Evolutionary conservation across 2,797 vertebrate species (phyloP).

Genomic region (Thripadectes ignobilis): DNA sequence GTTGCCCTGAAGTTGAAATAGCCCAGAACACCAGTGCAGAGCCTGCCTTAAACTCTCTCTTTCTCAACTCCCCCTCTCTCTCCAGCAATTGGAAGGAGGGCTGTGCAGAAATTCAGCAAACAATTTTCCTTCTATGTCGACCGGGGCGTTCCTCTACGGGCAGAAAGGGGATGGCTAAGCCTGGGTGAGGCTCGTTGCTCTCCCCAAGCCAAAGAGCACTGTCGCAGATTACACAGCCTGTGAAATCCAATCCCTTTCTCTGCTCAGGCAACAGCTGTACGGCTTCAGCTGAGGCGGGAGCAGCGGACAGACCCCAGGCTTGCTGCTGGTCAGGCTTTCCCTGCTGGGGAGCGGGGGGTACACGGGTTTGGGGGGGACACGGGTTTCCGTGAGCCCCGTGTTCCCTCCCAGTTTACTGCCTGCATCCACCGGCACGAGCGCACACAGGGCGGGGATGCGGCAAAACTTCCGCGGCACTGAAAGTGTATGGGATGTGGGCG

Average conservation of each 20-base stretch:
- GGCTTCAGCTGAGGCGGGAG: constrained; percentile 49
- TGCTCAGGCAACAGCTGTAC: constrained; percentile 58
- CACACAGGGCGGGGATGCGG: constrained; percentile 49
- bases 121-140: constrained; percentile 65
- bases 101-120: constrained; percentile 59
- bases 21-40: constrained; percentile 47
- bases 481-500: constrained; percentile 18
- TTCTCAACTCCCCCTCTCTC: not conserved
- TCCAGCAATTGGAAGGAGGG: constrained; percentile 41
- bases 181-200: constrained; percentile 39
- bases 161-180: constrained; percentile 48
- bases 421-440: not conserved
- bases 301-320: not conserved
- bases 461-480: constrained; percentile 20
- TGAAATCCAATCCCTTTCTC: constrained; percentile 64
- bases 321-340: not conserved
- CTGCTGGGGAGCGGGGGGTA: not conserved
- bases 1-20: constrained; percentile 67
- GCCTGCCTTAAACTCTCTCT: constrained; percentile 29
- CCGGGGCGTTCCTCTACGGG: constrained; percentile 51
- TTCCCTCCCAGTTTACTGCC: not conserved
- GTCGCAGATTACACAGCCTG: constrained; percentile 35
- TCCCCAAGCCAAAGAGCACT: constrained; percentile 17
- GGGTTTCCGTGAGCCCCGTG: not conserved
- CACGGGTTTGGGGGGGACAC: not conserved